Evolutionary conservation across 2,113 vertebrate genomes (phyloP).

Genomic region (Anhinga rufa): DNA sequence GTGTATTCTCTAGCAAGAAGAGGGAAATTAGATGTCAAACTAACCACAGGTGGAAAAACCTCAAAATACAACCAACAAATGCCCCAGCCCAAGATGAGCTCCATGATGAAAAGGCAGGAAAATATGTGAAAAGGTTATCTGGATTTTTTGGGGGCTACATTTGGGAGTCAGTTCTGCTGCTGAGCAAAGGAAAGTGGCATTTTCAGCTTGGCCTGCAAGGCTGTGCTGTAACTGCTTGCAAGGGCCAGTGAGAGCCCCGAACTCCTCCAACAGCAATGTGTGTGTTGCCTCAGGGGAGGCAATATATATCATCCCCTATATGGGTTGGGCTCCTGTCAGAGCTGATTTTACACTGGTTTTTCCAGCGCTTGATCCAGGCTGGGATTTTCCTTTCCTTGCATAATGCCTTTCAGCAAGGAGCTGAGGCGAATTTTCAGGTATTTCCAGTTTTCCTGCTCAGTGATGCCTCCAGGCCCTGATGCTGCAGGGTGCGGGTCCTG

Average conservation of each 20-base stretch:
- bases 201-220: neutral
- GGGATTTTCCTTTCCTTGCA: neutral
- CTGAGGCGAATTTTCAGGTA: conserved; percentile 41
- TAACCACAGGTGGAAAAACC: neutral
- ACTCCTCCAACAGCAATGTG: neutral
- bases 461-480: neutral
- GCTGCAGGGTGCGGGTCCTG: neutral
- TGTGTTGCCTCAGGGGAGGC: neutral
- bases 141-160: neutral
- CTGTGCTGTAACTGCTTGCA: neutral
- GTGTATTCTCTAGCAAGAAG: neutral
- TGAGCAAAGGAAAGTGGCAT: neutral
- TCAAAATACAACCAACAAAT: neutral
- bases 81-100: neutral
- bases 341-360: neutral
- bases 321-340: neutral
- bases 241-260: neutral
- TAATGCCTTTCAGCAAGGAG: neutral
- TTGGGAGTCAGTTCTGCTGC: neutral
- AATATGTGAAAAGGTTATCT: neutral
- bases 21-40: neutral
- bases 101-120: neutral
- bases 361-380: neutral
- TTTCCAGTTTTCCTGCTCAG: conserved; percentile 42
- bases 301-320: neutral